phyloP scores from a whole-genome alignment of 2,113 vertebrate species.

The Entosphenus tridentatus region DNA sequence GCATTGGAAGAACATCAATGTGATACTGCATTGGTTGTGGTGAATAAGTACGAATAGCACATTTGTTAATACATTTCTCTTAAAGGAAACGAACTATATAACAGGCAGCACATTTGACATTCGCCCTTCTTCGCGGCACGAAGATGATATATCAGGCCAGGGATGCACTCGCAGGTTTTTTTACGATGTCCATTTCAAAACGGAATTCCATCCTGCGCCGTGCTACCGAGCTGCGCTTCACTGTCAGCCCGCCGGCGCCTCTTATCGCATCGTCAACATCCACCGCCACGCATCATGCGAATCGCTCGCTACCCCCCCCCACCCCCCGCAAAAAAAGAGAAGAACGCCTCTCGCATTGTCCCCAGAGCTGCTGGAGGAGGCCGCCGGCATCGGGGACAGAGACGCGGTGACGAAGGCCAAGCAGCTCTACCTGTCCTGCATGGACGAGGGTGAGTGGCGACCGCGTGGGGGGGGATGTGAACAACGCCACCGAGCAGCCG shows the following conservation, averaged over 20 bases:
- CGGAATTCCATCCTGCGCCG: background rate
- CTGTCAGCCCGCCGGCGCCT: background rate
- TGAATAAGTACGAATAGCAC: too few relatives aligned
- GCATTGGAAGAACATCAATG: too few relatives aligned
- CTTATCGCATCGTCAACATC: background rate
- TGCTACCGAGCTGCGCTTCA: background rate
- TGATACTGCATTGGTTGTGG: too few relatives aligned
- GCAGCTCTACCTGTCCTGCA: slow-evolving; percentile 61
- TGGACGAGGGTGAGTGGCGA: slow-evolving; percentile 58
- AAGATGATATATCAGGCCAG: too few relatives aligned
- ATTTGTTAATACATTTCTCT: too few relatives aligned
- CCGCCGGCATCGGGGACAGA: slow-evolving; percentile 21
- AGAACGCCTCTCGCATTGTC: slow-evolving; percentile 14
- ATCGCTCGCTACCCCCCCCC: background rate
- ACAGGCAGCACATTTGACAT: too few relatives aligned
- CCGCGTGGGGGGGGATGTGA: background rate
- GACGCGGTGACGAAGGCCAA: slow-evolving; percentile 58
- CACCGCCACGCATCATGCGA: background rate
- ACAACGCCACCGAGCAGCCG: too few relatives aligned
- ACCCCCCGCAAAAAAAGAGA: background rate
- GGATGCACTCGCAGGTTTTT: too few relatives aligned
- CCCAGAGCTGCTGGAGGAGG: slow-evolving; percentile 46
- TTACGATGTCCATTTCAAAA: background rate
- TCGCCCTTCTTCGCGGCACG: too few relatives aligned
- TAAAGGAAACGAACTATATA: too few relatives aligned